Evolutionary conservation across 1,140 invertebrate species (phyloP).

Genomic region (Nilaparvata lugens): DNA sequence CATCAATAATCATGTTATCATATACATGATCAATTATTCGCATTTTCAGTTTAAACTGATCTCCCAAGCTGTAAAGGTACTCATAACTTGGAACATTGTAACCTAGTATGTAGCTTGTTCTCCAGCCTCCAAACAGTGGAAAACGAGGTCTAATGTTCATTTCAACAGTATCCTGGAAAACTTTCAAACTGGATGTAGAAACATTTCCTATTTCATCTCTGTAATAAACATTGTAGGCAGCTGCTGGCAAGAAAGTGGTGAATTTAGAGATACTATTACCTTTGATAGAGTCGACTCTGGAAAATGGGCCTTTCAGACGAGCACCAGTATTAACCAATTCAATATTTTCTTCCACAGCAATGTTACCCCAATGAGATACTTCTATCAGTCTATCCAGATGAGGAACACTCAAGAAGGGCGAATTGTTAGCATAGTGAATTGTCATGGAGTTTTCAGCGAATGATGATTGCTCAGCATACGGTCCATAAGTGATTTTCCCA

Average conservation of each 20-base stretch:
- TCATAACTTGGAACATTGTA: conserved; percentile 97
- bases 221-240: conserved; percentile 84
- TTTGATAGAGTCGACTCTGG: conserved; percentile 41
- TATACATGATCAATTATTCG: conserved; percentile 88
- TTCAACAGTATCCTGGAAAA: conserved; percentile 87
- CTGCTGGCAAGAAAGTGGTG: conserved; percentile 76
- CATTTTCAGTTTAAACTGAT: conserved; percentile 62
- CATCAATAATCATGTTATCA: conserved; percentile 91
- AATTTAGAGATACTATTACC: conserved; percentile 32
- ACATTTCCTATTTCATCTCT: conserved; percentile 98
- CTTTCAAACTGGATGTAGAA: conserved; percentile 85
- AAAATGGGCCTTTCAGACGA: conserved; percentile 86
- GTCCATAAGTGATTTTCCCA: conserved; percentile 76
- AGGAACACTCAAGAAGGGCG: conserved; percentile 86
- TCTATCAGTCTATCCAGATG: conserved; percentile 79
- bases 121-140: conserved; percentile 97
- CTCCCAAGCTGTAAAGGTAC: conserved; percentile 76
- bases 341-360: conserved; percentile 90
- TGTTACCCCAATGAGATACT: conserved; percentile 98
- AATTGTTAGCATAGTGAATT: conserved; percentile 93
- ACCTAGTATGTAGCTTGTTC: conserved; percentile 90
- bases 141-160: conserved; percentile 89
- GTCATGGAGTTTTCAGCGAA: conserved; percentile 31
- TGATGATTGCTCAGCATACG: conserved; percentile 64
- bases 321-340: conserved; percentile 89